Base-by-base conservation (phyloP, 2,888 invertebrate genomes). In the Oscheius onirici region DNA sequence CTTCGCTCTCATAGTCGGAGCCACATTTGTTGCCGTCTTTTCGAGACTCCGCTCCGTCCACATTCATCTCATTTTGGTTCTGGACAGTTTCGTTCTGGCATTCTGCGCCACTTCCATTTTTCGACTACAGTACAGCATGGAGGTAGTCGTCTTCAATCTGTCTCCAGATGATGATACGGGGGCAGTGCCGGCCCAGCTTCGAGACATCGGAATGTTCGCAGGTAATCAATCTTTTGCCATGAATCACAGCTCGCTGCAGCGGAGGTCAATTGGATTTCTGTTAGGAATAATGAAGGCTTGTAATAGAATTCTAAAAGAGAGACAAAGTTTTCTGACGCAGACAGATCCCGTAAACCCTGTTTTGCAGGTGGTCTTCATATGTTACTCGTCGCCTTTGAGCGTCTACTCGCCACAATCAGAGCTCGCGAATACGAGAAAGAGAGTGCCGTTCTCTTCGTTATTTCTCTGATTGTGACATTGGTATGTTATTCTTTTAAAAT, bases 331-430 rank as follows among this genome's bases (percentile, higher is more conserved):
- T 15, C 46, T 46, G 46, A 46, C n/a, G n/a, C n/a, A 46, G n/a
- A 17, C 22, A 55, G 28, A n/a, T n/a, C 55, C n/a, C n/a, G n/a
- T 8, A 51, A 51, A 51, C n/a, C 6, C 11, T 52, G 20, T 52
- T n/a, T 54, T 69, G 44, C 60, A 70, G 70, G 63, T 54, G 70
- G 63, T n/a, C 55, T 70, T 2, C 70, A 70, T 52, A 61, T 70
- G 61, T 20, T 63, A 1, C 43, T 70, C 11, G 46, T 70, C 2
- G 70, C 70, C 40, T 54, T 63, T 28, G 70, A 70, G n/a, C 46
- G 70, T 51, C 22, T 70, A 8, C n/a, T 63, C 11, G 70, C 70
- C 22, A 70, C 70, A 10, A 51, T 52, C 24, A 52, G 63, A n/a
- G 70, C 70, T 20, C 41, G 63, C 13, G 17, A 40, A 22, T 70